Percentiles rank a stretch among this genome's conserved stretches.
Evolutionary conservation across 2,888 invertebrate genomes (phyloP).

Genomic region (Platerodrilus igneus): DNA sequence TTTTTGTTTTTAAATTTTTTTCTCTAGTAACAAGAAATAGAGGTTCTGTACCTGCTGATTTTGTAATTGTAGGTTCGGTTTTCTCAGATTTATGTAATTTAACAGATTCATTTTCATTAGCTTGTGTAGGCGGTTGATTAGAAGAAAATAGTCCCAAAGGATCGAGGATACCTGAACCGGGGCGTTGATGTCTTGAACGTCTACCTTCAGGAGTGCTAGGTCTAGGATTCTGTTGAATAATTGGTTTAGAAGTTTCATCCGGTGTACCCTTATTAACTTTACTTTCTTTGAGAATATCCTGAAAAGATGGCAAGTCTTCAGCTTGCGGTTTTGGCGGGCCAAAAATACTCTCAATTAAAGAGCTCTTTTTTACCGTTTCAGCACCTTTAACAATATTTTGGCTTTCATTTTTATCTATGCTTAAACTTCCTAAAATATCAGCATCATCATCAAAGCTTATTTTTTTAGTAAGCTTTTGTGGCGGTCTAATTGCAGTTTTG

Average conservation of each 20-base stretch:
- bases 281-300: conserved; percentile 40
- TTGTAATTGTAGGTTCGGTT: conserved; percentile 33
- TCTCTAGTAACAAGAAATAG: conserved; percentile 37
- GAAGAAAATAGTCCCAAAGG: conserved; percentile 52
- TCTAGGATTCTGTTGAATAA: conserved; percentile 23
- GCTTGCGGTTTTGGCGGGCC: conserved; percentile 32
- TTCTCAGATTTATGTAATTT: conserved; percentile 16
- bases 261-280: conserved; percentile 31
- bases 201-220: no score
- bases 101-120: conserved; percentile 7
- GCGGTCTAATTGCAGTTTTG: conserved; percentile 13
- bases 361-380: conserved; percentile 31
- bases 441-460: conserved; percentile 39
- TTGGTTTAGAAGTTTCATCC: conserved; percentile 37
- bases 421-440: conserved; percentile 38
- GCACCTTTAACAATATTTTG: conserved; percentile 14
- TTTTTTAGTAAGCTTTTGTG: conserved; percentile 29
- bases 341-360: conserved; percentile 42
- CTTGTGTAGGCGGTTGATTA: conserved; percentile 33
- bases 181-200: conserved; percentile 32
- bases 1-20: conserved; percentile 26
- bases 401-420: conserved; percentile 29
- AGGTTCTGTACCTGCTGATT: conserved; percentile 28
- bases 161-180: conserved; percentile 48
- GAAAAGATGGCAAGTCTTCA: conserved; percentile 36